These are phyloP conservation scores for Yponomeuta cagnagella DNA, from an alignment of 2,888 invertebrate genomes.

Conservation along the genomic window DNA sequence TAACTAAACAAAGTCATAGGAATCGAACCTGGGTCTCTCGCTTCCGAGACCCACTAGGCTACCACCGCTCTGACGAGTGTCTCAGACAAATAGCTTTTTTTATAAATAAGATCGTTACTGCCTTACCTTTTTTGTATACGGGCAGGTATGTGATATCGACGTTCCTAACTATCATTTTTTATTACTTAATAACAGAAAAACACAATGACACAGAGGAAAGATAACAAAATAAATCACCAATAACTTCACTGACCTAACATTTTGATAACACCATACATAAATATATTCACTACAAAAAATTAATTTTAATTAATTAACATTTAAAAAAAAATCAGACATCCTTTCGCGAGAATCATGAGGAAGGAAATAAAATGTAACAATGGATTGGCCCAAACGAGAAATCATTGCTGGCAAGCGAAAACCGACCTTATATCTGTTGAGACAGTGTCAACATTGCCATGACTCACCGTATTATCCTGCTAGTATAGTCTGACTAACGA, in stretches of 20 bases:
- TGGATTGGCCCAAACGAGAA: neutral
- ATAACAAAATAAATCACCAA: too few relatives aligned
- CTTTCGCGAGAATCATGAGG: neutral
- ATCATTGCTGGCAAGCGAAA: neutral
- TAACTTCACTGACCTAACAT: neutral
- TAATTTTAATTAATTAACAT: neutral
- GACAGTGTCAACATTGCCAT: neutral
- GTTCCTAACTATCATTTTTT: too few relatives aligned
- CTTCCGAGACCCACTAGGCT: too few relatives aligned
- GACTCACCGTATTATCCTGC: neutral
- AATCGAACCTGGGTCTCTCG: too few relatives aligned
- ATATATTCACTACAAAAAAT: neutral
- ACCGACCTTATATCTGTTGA: neutral
- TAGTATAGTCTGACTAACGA: constrained; percentile 6
- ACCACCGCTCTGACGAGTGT: too few relatives aligned
- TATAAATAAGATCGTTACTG: too few relatives aligned
- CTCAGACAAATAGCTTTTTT: too few relatives aligned
- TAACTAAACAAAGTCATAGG: too few relatives aligned
- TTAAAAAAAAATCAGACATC: neutral
- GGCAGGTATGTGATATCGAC: too few relatives aligned
- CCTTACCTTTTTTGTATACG: too few relatives aligned
- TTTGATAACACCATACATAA: neutral
- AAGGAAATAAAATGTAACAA: neutral
- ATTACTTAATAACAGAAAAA: too few relatives aligned
- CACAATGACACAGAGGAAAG: too few relatives aligned